A percentile compares a stretch with the other conserved stretches of the same genome.
These are phyloP conservation scores for Cryptus armator DNA, from an alignment of 2,888 invertebrate genomes.

Conservation along the genomic window DNA sequence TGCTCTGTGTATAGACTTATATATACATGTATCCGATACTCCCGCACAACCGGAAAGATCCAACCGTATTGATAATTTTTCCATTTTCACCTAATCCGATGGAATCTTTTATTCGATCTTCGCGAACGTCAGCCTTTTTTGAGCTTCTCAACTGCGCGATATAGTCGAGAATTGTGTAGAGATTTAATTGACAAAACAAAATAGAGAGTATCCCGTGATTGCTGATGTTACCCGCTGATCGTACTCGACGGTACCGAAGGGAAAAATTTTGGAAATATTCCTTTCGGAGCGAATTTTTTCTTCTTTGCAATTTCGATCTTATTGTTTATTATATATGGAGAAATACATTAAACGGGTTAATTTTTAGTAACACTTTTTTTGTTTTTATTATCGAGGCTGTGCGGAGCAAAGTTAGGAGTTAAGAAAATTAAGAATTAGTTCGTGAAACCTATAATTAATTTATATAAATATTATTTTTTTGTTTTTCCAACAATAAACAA, in stretches of 20 bases:
- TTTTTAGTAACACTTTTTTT: no score
- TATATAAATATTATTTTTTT: no score
- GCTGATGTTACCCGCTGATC: background rate
- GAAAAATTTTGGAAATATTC: background rate
- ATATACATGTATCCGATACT: background rate
- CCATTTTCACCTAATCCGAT: constrained; percentile 73
- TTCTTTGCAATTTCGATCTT: background rate
- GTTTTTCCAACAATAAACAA: no score
- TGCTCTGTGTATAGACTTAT: background rate
- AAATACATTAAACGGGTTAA: no score
- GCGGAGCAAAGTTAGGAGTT: no score
- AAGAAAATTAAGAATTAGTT: no score
- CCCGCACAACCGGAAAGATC: constrained; percentile 63
- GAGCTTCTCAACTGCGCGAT: constrained; percentile 45
- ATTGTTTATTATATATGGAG: background rate
- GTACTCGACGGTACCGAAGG: background rate
- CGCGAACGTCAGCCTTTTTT: constrained; percentile 57
- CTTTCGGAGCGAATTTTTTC: background rate
- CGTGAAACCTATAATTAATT: no score
- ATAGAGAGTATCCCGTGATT: background rate
- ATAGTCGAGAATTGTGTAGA: constrained; percentile 6
- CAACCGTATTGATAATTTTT: constrained; percentile 73
- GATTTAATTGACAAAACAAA: constrained; percentile 37
- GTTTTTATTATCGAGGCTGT: no score
- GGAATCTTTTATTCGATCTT: constrained; percentile 69